A percentile compares a stretch with the other conserved stretches of the same genome.
phyloP scores from a whole-genome alignment of 2,113 vertebrate species.

The Machaerirhynchus nigripectus region DNA sequence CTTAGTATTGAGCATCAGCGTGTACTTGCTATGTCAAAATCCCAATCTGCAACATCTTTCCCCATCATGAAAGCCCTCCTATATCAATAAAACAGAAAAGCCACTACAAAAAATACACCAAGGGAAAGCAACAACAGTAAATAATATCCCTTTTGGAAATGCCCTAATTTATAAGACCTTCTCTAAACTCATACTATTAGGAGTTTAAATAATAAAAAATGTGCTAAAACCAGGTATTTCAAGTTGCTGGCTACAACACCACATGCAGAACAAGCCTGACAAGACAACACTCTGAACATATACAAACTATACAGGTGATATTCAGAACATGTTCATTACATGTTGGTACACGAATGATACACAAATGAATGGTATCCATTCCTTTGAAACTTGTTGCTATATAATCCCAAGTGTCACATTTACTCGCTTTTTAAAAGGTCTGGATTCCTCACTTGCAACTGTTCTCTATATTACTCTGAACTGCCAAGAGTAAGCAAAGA shows the following conservation, averaged over 20 bases:
- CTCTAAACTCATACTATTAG: not conserved
- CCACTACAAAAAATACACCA: not conserved
- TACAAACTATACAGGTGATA: not conserved
- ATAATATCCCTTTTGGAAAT: not conserved
- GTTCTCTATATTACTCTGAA: not conserved
- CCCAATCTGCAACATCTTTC: not conserved
- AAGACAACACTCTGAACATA: not conserved
- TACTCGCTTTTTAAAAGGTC: not conserved
- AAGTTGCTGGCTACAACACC: not conserved
- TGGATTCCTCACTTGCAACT: not conserved
- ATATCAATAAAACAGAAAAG: not conserved
- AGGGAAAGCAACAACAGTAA: not conserved
- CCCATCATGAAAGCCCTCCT: not conserved
- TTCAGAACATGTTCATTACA: accelerated
- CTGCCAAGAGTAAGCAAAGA: not conserved
- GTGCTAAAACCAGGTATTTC: not conserved
- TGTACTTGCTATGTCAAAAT: not conserved
- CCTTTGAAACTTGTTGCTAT: not conserved
- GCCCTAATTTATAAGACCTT: not conserved
- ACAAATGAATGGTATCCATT: not conserved
- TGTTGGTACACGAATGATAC: too few relatives aligned
- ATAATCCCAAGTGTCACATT: not conserved
- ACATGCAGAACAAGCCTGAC: not conserved
- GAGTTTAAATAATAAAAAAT: not conserved
- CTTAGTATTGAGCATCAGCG: not conserved